These are phyloP conservation scores for Eubucco bourcierii DNA, from an alignment of 2,113 vertebrate species.

Conservation along the genomic window DNA sequence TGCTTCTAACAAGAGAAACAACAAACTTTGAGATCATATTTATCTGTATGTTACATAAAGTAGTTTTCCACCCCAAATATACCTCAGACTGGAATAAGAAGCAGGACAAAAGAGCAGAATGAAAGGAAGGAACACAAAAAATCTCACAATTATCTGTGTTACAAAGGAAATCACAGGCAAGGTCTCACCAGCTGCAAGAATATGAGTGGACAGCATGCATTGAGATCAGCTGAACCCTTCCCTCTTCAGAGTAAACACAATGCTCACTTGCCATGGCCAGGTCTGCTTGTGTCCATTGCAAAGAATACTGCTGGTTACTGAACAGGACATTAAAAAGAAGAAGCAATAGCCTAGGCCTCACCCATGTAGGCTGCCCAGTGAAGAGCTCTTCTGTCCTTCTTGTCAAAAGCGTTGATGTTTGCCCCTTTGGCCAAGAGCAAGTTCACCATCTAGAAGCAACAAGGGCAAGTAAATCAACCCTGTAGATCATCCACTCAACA, in stretches of 20 bases:
- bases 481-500: neutral
- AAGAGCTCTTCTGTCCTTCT: conserved; percentile 94
- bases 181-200: neutral
- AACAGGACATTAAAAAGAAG: neutral
- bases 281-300: neutral
- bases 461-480: neutral
- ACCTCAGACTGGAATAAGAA: neutral
- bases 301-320: neutral
- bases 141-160: neutral
- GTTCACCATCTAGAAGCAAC: conserved; percentile 89
- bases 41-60: neutral
- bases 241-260: neutral
- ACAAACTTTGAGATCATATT: neutral
- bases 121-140: neutral
- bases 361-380: conserved; percentile 98
- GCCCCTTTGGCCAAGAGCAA: conserved; percentile 93
- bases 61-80: neutral
- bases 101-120: neutral
- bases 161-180: neutral
- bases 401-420: conserved; percentile 98
- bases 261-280: neutral
- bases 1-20: neutral
- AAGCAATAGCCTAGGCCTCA: conserved; percentile 66
- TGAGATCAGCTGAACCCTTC: neutral
- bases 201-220: neutral